A percentile compares a stretch with the other conserved stretches of the same genome.
Evolutionary conservation across 2,797 vertebrate species (phyloP).

Genomic region (Danio aesculapii): DNA sequence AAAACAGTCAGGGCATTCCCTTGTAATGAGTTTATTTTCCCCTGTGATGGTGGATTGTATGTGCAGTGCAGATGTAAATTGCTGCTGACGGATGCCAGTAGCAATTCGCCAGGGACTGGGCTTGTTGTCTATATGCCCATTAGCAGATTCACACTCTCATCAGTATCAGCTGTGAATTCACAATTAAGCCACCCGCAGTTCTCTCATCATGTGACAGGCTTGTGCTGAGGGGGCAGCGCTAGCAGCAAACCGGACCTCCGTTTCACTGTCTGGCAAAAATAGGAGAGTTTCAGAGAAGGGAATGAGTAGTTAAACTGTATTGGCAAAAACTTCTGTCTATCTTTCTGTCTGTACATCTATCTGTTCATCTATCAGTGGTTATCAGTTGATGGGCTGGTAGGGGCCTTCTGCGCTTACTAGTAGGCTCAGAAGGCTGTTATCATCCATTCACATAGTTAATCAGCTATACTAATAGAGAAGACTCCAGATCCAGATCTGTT

Average conservation of each 20-base stretch:
- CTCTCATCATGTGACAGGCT: constrained; percentile 20
- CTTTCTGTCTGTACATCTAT: too few relatives aligned
- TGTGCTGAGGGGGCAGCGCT: background rate
- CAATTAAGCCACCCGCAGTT: constrained; percentile 25
- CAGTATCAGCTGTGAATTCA: constrained; percentile 40
- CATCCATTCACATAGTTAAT: too few relatives aligned
- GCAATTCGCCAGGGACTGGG: constrained; percentile 6
- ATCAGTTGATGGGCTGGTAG: too few relatives aligned
- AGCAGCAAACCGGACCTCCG: constrained; percentile 10
- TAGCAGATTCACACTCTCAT: constrained; percentile 33
- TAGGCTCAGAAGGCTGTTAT: too few relatives aligned
- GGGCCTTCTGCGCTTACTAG: too few relatives aligned
- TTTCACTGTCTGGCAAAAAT: constrained; percentile 1
- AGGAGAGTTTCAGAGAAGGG: background rate
- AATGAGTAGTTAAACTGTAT: background rate
- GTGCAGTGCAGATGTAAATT: constrained; percentile 42
- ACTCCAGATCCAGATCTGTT: too few relatives aligned
- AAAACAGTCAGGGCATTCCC: constrained; percentile 36
- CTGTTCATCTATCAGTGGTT: too few relatives aligned
- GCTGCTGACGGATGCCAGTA: constrained; percentile 15
- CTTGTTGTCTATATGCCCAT: constrained; percentile 44
- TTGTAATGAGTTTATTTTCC: constrained; percentile 41
- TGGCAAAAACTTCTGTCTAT: background rate
- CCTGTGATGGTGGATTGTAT: constrained; percentile 1
- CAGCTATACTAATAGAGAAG: too few relatives aligned